Base-by-base conservation (phyloP, 2,888 invertebrate genomes). In the Trissonchulus latispiculum region DNA sequence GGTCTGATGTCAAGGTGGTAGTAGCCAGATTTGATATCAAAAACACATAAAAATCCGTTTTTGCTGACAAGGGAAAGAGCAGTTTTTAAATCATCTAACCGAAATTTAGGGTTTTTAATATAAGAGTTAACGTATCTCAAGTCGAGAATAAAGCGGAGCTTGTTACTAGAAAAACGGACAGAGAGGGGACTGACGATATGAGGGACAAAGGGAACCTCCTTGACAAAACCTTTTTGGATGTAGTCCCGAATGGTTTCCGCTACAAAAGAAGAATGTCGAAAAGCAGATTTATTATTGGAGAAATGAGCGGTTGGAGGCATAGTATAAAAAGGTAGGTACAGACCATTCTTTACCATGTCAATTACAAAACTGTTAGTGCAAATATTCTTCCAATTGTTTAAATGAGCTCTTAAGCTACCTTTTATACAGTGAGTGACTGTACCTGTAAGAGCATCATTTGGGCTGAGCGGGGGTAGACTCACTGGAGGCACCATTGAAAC, bases 11-110 rank as follows among this genome's bases (percentile, higher is more conserved):
- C 64, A 28, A 64, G 33, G 28, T 64, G 64, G 28, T 64, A 64
- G 64, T 64, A 64, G 33, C 64, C 64, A 33, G 8, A 15, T 33
- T 64, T 64, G 64, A 64, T n/a, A 33, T 64, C 64, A 33, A 64
- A 64, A 33, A 8, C 28, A n/a, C 31, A 64, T 29, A 64, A 18
- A 29, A 18, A 64, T 15, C 64, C 64, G 28, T n/a, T 29, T 28
- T 33, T 28, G 8, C 15, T 15, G 33, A 64, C 64, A 31, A 15
- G 28, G 28, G 64, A 15, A n/a, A 64, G 64, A 8, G 28, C 64
- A 31, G 64, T 64, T 31, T 33, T 28, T 33, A 64, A 8, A 33
- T n/a, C 64, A 18, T 64, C 64, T 3, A 64, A 29, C 28, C 33
- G 8, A n/a, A 64, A 64, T 33, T 64, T 64, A 15, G 64, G 64